A percentile compares a stretch with the other conserved stretches of the same genome.
These are phyloP conservation scores for Prunella fulvescens DNA, from an alignment of 2,113 vertebrate genomes.

Conservation along the genomic window DNA sequence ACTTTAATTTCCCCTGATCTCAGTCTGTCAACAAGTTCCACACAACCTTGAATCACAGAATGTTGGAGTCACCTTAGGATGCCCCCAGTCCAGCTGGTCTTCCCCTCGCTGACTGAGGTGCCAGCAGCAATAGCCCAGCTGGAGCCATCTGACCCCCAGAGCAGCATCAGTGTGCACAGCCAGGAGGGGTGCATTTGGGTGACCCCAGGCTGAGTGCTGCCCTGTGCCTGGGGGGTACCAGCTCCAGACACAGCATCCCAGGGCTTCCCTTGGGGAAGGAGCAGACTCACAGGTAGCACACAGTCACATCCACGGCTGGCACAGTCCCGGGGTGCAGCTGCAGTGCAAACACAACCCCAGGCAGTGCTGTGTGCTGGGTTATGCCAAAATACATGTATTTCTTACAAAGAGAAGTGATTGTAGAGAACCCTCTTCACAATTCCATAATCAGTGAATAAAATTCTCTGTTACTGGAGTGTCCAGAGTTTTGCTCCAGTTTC, in stretches of 20 bases:
- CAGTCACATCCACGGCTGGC: neutral
- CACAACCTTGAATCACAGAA: neutral
- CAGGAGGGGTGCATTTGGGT: neutral
- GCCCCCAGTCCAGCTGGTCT: neutral
- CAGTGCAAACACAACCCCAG: neutral
- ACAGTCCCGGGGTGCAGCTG: neutral
- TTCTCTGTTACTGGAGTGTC: neutral
- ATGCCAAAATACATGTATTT: neutral
- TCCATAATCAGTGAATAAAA: neutral
- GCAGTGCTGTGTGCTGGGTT: neutral
- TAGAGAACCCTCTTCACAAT: neutral
- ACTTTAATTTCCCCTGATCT: neutral
- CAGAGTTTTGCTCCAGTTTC: neutral
- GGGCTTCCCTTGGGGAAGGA: neutral
- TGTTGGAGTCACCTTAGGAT: neutral
- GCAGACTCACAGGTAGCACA: neutral
- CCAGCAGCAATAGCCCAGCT: neutral
- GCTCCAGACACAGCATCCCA: neutral
- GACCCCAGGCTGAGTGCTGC: neutral
- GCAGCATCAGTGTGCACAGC: neutral
- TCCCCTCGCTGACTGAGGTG: neutral
- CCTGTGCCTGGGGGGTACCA: neutral
- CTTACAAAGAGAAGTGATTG: neutral
- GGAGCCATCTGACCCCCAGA: neutral
- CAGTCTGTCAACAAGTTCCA: neutral